Evolutionary conservation across 2,888 invertebrate species (phyloP).

Genomic region (Choristoneura rosaceana): DNA sequence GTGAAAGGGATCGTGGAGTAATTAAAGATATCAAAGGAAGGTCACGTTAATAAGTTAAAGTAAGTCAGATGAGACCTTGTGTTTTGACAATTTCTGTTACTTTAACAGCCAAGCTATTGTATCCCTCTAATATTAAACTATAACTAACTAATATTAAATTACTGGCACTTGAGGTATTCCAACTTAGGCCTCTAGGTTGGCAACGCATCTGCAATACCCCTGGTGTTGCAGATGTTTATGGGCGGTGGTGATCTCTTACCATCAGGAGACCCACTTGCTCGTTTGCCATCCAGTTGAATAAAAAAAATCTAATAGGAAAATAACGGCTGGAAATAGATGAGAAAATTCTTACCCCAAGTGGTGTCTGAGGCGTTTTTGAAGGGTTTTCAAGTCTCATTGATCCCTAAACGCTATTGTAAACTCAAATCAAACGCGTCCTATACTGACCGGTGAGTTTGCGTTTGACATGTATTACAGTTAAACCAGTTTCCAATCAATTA

Average conservation of each 20-base stretch:
- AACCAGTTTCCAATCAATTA: slow-evolving; percentile 3
- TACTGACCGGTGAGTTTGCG: not conserved
- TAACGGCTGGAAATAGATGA: too few species aligned
- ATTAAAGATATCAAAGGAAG: slow-evolving; percentile 36
- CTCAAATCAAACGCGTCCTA: not conserved
- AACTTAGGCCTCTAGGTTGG: too few species aligned
- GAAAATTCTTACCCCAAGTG: not conserved
- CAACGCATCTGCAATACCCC: too few species aligned
- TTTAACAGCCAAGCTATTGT: not conserved
- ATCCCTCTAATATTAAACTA: too few species aligned
- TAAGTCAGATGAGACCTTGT: not conserved
- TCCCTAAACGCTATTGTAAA: slow-evolving; percentile 2
- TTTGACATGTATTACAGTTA: slow-evolving; percentile 12
- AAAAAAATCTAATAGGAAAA: too few species aligned
- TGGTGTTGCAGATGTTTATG: too few species aligned
- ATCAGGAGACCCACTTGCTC: too few species aligned
- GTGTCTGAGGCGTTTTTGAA: not conserved
- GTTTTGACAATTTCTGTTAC: not conserved
- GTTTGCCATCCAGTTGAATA: too few species aligned
- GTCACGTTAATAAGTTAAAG: slow-evolving; percentile 2
- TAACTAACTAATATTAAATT: too few species aligned
- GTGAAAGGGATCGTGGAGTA: slow-evolving; percentile 26
- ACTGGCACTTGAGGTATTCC: too few species aligned
- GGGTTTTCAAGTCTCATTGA: not conserved
- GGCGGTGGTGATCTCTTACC: too few species aligned